Conservation (phyloP, 2,888 invertebrate species). For the Scaeva pyrastri region DNA sequence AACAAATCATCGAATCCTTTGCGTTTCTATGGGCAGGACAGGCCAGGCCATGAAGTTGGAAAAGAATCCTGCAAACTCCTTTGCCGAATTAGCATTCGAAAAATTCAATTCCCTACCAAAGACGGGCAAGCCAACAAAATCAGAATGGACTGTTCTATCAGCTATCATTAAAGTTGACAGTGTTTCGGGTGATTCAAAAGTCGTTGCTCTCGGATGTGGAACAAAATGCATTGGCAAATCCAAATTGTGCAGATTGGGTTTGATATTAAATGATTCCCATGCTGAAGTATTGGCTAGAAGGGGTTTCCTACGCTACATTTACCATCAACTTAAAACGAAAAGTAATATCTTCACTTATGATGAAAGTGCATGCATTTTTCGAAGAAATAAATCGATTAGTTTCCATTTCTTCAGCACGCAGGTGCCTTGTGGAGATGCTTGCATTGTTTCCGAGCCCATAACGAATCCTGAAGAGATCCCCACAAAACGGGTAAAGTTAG, state of each 20-base stretch:
- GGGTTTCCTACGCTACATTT: slow-evolving; percentile 91
- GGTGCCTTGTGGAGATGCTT: slow-evolving; percentile 97
- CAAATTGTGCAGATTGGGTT: slow-evolving; percentile 88
- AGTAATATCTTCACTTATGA: slow-evolving; percentile 82
- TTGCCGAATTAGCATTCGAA: slow-evolving; percentile 86
- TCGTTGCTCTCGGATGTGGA: slow-evolving; percentile 94
- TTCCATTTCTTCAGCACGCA: slow-evolving; percentile 95
- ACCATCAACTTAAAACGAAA: slow-evolving; percentile 86
- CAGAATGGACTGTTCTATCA: slow-evolving; percentile 94
- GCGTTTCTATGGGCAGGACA: too few relatives aligned
- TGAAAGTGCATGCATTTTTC: slow-evolving; percentile 82
- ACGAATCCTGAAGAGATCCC: slow-evolving; percentile 64
- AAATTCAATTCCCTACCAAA: slow-evolving; percentile 88
- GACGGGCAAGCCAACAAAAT: slow-evolving; percentile 90
- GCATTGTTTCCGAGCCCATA: slow-evolving; percentile 86
- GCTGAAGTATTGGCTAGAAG: slow-evolving; percentile 95
- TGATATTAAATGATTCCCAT: slow-evolving; percentile 94
- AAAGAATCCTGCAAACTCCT: slow-evolving; percentile 80
- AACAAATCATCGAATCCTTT: too few relatives aligned
- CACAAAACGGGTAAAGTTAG: slow-evolving; percentile 75
- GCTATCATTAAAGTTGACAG: slow-evolving; percentile 87
- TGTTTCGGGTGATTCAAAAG: slow-evolving; percentile 82
- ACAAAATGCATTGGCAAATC: slow-evolving; percentile 94
- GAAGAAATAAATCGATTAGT: slow-evolving; percentile 85
- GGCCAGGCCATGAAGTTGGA: neutral